Evolutionary conservation across 2,888 invertebrate species (phyloP).

Genomic region (Ceraclea dissimilis): DNA sequence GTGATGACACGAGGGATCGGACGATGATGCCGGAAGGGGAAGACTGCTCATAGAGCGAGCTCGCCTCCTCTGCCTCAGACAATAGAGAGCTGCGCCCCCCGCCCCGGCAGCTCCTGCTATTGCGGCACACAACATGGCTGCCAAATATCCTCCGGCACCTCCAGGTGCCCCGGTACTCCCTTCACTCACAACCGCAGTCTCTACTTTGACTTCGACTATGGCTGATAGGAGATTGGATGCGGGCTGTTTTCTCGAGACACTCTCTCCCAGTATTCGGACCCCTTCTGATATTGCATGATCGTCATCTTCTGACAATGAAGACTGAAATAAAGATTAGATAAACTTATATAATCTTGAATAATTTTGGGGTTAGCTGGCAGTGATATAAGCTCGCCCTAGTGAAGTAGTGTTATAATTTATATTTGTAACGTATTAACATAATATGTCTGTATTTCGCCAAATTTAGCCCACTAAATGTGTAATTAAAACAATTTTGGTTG

Average conservation of each 20-base stretch:
- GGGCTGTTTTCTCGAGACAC: conserved; percentile 55
- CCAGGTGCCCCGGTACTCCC: conserved; percentile 34
- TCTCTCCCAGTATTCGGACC: conserved; percentile 53
- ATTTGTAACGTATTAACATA: too few species aligned
- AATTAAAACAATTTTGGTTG: too few species aligned
- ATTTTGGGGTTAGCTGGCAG: too few species aligned
- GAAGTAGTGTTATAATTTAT: too few species aligned
- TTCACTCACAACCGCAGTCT: conserved; percentile 57
- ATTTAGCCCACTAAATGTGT: too few species aligned
- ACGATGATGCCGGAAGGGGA: conserved; percentile 47
- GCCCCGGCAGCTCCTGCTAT: conserved; percentile 38
- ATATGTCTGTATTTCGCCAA: too few species aligned
- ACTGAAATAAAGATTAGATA: conserved; percentile 34
- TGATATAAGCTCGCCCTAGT: too few species aligned
- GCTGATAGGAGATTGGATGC: conserved; percentile 59
- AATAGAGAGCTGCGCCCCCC: conserved; percentile 43
- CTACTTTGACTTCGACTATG: conserved; percentile 69
- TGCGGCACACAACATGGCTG: conserved; percentile 39
- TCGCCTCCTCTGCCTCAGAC: conserved; percentile 49
- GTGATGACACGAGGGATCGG: conserved; percentile 53
- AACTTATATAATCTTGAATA: too few species aligned
- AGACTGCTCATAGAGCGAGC: conserved; percentile 46
- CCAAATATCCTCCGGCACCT: conserved; percentile 36
- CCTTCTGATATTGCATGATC: conserved; percentile 44
- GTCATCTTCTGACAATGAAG: conserved; percentile 42